Evolutionary conservation across 2,888 invertebrate species (phyloP), one percentile per base, ranked within the genome.

Genomic region (Caenorhabditis zanzibari): DNA sequence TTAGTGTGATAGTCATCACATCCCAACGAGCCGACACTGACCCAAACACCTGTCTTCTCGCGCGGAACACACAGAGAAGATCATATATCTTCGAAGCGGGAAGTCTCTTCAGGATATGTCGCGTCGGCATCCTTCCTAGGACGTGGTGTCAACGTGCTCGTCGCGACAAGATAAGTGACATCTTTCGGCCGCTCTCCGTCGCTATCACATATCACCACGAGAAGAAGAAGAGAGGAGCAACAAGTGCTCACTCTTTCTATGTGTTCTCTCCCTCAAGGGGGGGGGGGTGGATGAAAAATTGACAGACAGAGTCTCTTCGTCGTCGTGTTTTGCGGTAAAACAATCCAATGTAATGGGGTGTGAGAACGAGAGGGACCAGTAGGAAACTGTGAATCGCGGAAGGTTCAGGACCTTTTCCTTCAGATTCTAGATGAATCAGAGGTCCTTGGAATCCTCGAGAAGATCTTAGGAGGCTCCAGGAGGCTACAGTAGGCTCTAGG

Each of bases 1-100:
- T 74, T 81, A 81, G 81, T 81, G 81, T 81, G 81, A 81, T 81
- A 81, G 44, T 24, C 61, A 38, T 61, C 74, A 61, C 66, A 66
- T 52, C 71, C n/a, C 32, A 77, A 63, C 77, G 54, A 28, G 14
- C 58, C 49, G 69, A 52, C 58, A 14, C 12, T 26, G 26, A 49
- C 49, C 32, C 32, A 54, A 38, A 64, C 80, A 81, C 80, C 80
- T 81, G 80, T 73, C 73, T 16, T 32, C 32, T 14, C 61, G 49
- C 24, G 32, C 66, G 35, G 19, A n/a, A n/a, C n/a, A n/a, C n/a
- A n/a, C n/a, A n/a, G n/a, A n/a, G n/a, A n/a, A n/a, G 72, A 66
- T 66, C 72, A 72, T 73, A 77, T 77, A 77, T 77, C 77, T 77
- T 77, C 38, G 54, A n/a, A 49, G 59, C 35, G 44, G 44, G 35